Base-by-base conservation (phyloP, 2,888 invertebrate species). In the Timema cristinae region DNA sequence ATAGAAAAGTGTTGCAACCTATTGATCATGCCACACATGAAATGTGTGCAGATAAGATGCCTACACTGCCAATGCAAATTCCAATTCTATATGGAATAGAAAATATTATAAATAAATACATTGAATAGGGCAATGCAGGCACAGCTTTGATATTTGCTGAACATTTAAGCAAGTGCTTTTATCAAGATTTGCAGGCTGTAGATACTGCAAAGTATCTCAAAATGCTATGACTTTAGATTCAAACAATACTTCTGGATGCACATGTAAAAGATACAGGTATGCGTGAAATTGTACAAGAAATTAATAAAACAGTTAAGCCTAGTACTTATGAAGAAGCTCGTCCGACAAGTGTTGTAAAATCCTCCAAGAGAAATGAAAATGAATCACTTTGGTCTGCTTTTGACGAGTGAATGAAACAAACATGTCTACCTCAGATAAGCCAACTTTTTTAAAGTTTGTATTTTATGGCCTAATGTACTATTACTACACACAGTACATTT, bases 191-290 rank as follows among this genome's bases (percentile, higher is more conserved):
- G 47, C 63, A 16, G 32, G 48, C 6, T 63, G 16, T 13, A 63
- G 48, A 16, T 6, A 32, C 32, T 50, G 32, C 48, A 59, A 61
- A 13, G 9, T 59, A 1, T 47, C 48, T 10, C 59, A 51, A 48
- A 56, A 63, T 56, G 70, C 63, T 13, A 70, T 66, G 48, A 32
- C 49, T 63, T 63, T n/a, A 61, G n/a, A n/a, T n/a, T n/a, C n/a
- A n/a, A n/a, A n/a, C n/a, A n/a, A 16, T 70, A 11, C 11, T 63
- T 49, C 50, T 70, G 10, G 63, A 63, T 11, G 48, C 7, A 9
- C 63, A 63, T 15, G 16, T 16, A 16, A 13, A 32, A 11, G 13
- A 32, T 63, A 2, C 16, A 8, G 63, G 16, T 6, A 7, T 63
- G 7, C 63, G 48, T 15, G 16, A 16, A 13, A 63, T 63, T 63